Evolutionary conservation across 2,113 vertebrate species (phyloP).

Genomic region (Archocentrus centrarchus): DNA sequence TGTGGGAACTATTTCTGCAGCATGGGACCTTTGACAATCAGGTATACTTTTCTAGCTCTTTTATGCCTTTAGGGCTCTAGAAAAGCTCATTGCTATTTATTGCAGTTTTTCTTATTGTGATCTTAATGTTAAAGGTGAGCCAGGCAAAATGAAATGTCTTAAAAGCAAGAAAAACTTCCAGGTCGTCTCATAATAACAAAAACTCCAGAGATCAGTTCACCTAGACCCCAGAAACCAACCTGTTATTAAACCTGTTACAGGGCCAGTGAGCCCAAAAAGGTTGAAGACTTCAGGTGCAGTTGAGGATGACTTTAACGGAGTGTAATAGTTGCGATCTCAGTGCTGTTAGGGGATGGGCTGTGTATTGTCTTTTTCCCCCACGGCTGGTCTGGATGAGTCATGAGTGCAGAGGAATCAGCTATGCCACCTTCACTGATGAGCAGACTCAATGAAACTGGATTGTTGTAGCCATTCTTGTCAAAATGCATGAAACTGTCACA

Average conservation of each 20-base stretch:
- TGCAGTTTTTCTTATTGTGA: background rate
- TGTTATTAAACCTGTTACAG: background rate
- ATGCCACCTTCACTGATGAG: background rate
- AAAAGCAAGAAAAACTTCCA: background rate
- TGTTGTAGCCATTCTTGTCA: background rate
- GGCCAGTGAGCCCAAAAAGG: background rate
- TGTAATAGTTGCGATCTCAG: background rate
- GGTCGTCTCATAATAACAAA: no score
- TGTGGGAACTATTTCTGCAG: slow-evolving; percentile 47
- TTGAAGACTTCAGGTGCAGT: background rate
- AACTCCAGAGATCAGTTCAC: no score
- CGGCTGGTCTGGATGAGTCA: background rate
- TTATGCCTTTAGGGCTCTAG: background rate
- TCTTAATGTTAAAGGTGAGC: background rate
- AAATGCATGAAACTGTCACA: no score
- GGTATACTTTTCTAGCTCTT: slow-evolving; percentile 48
- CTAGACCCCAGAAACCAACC: background rate
- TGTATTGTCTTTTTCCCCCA: background rate
- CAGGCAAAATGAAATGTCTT: background rate
- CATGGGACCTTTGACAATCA: slow-evolving; percentile 46
- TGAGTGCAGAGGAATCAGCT: slow-evolving; percentile 2
- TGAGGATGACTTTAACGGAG: slow-evolving; percentile 11
- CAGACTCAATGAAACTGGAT: background rate
- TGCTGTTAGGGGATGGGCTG: background rate
- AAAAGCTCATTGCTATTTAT: background rate